Conservation (phyloP, 2,888 invertebrate genomes). For the Sabatieria punctata region DNA sequence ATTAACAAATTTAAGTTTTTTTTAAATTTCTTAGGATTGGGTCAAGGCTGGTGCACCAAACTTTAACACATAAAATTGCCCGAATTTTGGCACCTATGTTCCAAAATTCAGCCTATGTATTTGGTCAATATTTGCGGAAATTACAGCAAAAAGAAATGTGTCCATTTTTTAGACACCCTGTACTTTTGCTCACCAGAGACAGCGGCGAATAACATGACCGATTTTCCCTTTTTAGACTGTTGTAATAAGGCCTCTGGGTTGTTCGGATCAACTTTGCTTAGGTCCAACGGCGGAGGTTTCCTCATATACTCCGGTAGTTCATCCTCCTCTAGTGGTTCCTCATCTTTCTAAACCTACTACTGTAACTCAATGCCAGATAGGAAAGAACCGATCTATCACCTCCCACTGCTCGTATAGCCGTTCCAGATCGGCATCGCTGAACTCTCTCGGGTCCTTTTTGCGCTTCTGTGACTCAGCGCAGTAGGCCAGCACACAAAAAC, state of each 20-base stretch:
- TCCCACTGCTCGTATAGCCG: conserved; percentile 75
- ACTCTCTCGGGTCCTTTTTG: conserved; percentile 82
- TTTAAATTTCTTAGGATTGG: too few relatives aligned
- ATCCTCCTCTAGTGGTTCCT: conserved; percentile 78
- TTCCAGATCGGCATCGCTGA: conserved; percentile 81
- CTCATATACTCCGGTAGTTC: conserved; percentile 84
- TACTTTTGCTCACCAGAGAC: conserved; percentile 38
- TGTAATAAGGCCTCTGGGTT: conserved; percentile 72
- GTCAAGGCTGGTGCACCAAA: conserved; percentile 42
- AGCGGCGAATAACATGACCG: conserved; percentile 84
- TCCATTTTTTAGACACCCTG: too few relatives aligned
- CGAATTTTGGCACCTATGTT: conserved; percentile 80
- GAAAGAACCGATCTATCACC: conserved; percentile 37
- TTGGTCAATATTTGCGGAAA: too few relatives aligned
- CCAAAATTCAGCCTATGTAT: too few relatives aligned
- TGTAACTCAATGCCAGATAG: not conserved
- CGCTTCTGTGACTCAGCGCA: conserved; percentile 6
- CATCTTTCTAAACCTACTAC: conserved; percentile 53
- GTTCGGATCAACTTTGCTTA: conserved; percentile 37
- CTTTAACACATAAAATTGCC: conserved; percentile 88
- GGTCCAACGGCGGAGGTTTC: conserved; percentile 48
- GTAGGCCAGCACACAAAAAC: not conserved
- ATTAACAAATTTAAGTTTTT: too few relatives aligned
- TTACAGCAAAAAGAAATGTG: too few relatives aligned
- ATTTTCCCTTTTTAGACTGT: conserved; percentile 72